phyloP scores from a whole-genome alignment of 2,113 vertebrate genomes.

The Urocitellus parryii region DNA sequence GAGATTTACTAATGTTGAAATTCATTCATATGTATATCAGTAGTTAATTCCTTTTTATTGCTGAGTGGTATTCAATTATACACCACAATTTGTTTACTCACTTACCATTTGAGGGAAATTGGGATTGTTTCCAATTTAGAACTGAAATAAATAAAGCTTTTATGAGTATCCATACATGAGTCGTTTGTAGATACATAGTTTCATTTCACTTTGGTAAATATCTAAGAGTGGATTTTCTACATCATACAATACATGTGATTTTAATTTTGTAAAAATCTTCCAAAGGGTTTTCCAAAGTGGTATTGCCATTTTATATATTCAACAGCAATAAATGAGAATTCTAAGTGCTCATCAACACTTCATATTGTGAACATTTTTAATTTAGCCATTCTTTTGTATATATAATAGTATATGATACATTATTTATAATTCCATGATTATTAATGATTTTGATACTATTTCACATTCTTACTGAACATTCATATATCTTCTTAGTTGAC shows the following conservation, averaged over 20 bases:
- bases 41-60: background rate
- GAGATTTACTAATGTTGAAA: background rate
- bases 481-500: background rate
- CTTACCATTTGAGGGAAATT: background rate
- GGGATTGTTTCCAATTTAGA: background rate
- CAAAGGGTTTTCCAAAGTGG: background rate
- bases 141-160: background rate
- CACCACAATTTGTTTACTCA: background rate
- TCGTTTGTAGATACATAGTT: background rate
- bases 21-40: background rate
- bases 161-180: background rate
- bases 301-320: background rate
- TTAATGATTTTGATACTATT: background rate
- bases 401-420: background rate
- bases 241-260: background rate
- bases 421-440: background rate
- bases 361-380: background rate
- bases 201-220: background rate
- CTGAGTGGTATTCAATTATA: background rate
- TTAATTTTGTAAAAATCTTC: background rate
- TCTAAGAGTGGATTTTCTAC: background rate
- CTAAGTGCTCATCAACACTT: background rate
- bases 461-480: background rate
- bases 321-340: background rate
- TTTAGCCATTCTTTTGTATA: background rate